Base-by-base conservation (phyloP, 1,140 invertebrate genomes). In the Anastatus disparis region DNA sequence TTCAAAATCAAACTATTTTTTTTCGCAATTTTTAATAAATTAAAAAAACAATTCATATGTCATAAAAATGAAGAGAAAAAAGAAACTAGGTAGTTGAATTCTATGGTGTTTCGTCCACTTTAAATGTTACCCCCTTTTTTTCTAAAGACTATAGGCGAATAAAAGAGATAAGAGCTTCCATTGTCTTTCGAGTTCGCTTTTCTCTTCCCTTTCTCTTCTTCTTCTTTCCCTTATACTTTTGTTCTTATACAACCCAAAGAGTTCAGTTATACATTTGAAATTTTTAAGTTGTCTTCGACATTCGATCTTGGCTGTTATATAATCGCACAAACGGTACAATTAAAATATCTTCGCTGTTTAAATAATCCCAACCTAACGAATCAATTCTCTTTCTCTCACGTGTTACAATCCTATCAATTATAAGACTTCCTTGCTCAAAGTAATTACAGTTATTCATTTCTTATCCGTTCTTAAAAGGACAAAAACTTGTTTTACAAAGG, bases 101-200 rank as follows among this genome's bases (percentile, higher is more conserved):
- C n/a, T n/a, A n/a, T n/a, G n/a, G n/a, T n/a, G n/a, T n/a, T n/a
- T n/a, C n/a, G n/a, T n/a, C n/a, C n/a, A n/a, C 17, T 20, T 40
- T 46, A 46, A 46, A 46, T 8, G 42, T 46, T 46, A 8, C 31
- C 10, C 31, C 20, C 29, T 13, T 59, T n/a, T 59, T 42, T 42
- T 59, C 56, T 22, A 59, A 8, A 56, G 53, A 3, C 53, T 35
- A 35, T 35, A 35, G 31, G 31, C 31, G 56, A 59, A 59, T 59
- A 59, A 59, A n/a, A 59, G 56, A 27, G 17, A 62, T 42, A 62
- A 62, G 59, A 62, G 59, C 24, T 15, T 62, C 17, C 59, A 62
- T 62, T 62, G 59, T 62, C 59, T 62, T 46, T 62, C 27, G 42
- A 48, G 59, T 62, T 24, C 17, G n/a, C n/a, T n/a, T n/a, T n/a